A percentile compares a stretch with the other conserved stretches of the same genome.
phyloP scores from a whole-genome alignment of 2,113 vertebrate species.

The Physeter macrocephalus region DNA sequence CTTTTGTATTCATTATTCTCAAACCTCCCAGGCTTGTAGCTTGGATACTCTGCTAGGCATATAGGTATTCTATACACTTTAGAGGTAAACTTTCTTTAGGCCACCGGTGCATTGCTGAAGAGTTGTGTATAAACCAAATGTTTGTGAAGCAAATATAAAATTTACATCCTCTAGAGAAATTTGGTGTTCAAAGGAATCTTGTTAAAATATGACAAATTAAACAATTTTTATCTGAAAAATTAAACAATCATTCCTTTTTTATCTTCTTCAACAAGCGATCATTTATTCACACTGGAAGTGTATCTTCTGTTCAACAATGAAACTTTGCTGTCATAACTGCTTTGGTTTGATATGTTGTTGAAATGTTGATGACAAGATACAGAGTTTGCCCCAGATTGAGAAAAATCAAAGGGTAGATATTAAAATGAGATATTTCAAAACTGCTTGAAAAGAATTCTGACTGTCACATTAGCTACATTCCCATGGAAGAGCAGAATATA shows the following conservation, averaged over 20 bases:
- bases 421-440: background rate
- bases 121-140: background rate
- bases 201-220: background rate
- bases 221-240: background rate
- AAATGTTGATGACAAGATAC: constrained; percentile 7
- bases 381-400: background rate
- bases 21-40: background rate
- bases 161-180: background rate
- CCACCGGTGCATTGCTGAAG: background rate
- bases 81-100: background rate
- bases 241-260: background rate
- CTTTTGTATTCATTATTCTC: background rate
- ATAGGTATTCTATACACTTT: background rate
- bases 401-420: background rate
- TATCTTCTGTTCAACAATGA: background rate
- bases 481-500: background rate
- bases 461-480: background rate
- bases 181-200: background rate
- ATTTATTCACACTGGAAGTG: background rate
- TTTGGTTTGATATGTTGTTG: background rate
- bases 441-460: background rate
- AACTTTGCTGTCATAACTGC: background rate
- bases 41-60: too few relatives aligned
- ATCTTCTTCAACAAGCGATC: background rate
- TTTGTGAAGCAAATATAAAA: background rate